phyloP scores from a whole-genome alignment of 2,888 invertebrate genomes.

The Zootermopsis nevadensis region DNA sequence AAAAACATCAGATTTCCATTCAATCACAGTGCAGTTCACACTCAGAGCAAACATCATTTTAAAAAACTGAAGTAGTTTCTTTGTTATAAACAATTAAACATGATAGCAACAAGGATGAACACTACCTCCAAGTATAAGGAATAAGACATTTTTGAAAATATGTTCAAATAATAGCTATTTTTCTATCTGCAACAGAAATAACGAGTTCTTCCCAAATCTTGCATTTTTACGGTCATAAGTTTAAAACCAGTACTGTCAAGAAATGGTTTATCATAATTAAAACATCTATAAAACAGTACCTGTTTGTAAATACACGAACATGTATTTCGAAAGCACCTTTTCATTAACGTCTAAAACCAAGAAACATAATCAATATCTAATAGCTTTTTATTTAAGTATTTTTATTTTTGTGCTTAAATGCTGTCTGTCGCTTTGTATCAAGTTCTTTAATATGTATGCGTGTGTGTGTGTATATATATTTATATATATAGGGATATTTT shows the following conservation, averaged over 20 bases:
- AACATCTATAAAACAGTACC: not conserved
- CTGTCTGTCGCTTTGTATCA: conserved; percentile 7
- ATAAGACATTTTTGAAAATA: not conserved
- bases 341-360: conserved; percentile 16
- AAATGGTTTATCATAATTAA: not conserved
- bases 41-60: too few species aligned
- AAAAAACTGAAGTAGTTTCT: too few species aligned
- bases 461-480: not conserved
- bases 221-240: not conserved
- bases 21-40: too few species aligned
- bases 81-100: too few species aligned
- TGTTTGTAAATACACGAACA: not conserved
- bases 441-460: not conserved
- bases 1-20: too few species aligned
- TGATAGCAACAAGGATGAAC: too few species aligned
- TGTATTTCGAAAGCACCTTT: conserved; percentile 3
- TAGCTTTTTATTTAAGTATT: not conserved
- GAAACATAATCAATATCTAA: conserved; percentile 28
- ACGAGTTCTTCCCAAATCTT: not conserved
- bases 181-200: not conserved
- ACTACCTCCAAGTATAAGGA: not conserved
- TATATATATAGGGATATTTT: not conserved
- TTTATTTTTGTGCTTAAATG: conserved; percentile 39
- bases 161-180: not conserved
- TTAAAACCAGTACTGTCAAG: not conserved